A percentile compares a stretch with the other conserved stretches of the same genome.
Conservation (phyloP, 1,140 invertebrate genomes). For the Cyrtorhinus lividipennis region DNA sequence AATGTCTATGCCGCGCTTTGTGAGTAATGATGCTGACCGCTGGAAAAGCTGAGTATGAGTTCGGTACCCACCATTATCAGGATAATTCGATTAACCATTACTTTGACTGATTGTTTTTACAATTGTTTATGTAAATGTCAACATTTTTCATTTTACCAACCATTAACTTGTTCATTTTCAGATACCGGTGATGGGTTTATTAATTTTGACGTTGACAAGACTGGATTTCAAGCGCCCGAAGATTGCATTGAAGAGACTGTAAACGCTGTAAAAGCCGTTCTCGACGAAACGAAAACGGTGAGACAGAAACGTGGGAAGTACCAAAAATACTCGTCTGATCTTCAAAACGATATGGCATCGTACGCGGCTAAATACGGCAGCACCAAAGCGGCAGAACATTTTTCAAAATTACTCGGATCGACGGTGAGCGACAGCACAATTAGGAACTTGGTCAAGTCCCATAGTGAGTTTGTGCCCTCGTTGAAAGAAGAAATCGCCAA, state of each 20-base stretch:
- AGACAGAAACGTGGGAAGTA: constrained; percentile 30
- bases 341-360: constrained; percentile 29
- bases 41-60: too few relatives aligned
- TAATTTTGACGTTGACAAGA: not conserved
- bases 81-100: too few relatives aligned
- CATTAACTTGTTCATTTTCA: not conserved
- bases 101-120: too few relatives aligned
- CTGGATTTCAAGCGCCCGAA: constrained; percentile 19
- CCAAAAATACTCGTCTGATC: constrained; percentile 29
- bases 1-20: too few relatives aligned
- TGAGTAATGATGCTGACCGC: too few relatives aligned
- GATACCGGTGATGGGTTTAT: not conserved
- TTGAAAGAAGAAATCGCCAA: constrained; percentile 30
- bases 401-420: constrained; percentile 27
- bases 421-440: constrained; percentile 30
- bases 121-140: too few relatives aligned
- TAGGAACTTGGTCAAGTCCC: constrained; percentile 30
- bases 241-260: constrained; percentile 24
- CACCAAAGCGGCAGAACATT: constrained; percentile 27
- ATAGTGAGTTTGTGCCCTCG: constrained; percentile 26
- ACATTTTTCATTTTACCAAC: too few relatives aligned
- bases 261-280: constrained; percentile 27
- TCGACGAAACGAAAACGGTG: constrained; percentile 29
- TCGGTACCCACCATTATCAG: too few relatives aligned
- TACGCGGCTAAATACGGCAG: constrained; percentile 29